phyloP scores from a whole-genome alignment of 2,888 invertebrate species.

The Coecobrya sp. region DNA sequence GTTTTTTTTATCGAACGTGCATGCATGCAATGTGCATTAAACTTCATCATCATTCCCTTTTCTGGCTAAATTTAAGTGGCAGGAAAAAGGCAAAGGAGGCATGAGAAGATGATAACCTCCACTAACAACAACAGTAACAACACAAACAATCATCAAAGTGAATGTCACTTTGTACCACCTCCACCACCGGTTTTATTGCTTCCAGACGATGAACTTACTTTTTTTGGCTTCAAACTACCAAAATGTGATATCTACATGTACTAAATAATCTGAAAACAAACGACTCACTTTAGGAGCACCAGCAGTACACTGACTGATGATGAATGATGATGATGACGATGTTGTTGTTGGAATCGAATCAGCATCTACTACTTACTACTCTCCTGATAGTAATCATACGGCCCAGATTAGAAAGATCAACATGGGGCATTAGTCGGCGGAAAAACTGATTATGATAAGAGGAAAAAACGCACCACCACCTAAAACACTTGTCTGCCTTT shows the following conservation, averaged over 20 bases:
- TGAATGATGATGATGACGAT: not conserved
- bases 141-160: slow-evolving; percentile 31
- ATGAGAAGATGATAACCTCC: slow-evolving; percentile 73
- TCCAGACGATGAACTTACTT: slow-evolving; percentile 77
- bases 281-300: not conserved
- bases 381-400: slow-evolving; percentile 51
- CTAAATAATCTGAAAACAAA: not conserved
- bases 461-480: slow-evolving; percentile 45
- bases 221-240: slow-evolving; percentile 34
- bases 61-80: slow-evolving; percentile 71
- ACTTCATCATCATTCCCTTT: slow-evolving; percentile 60
- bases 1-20: slow-evolving; percentile 42
- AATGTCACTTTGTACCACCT: slow-evolving; percentile 66
- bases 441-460: slow-evolving; percentile 65
- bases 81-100: slow-evolving; percentile 55
- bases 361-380: not conserved
- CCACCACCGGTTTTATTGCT: slow-evolving; percentile 75
- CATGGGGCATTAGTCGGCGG: slow-evolving; percentile 58
- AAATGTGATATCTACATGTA: not conserved
- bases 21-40: slow-evolving; percentile 55
- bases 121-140: slow-evolving; percentile 25
- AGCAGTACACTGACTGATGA: not conserved
- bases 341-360: slow-evolving; percentile 48
- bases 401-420: slow-evolving; percentile 66
- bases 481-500: slow-evolving; percentile 63